phyloP scores from a whole-genome alignment of 2,113 vertebrate species.

The Collichthys lucidus region DNA sequence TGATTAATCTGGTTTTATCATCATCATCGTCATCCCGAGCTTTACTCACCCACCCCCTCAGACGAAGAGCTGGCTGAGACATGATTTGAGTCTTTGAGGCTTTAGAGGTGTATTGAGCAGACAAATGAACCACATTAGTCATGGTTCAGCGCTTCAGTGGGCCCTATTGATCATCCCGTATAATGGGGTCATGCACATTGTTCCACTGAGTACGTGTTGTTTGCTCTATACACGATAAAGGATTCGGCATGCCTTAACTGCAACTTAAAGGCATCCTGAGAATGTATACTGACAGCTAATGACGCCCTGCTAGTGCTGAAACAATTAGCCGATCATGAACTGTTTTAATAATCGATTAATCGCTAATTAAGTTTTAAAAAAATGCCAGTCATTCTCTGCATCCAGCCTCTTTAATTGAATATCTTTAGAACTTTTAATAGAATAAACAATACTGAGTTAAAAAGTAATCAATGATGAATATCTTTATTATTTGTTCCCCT shows the following conservation, averaged over 20 bases:
- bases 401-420: neutral
- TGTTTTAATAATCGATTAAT: neutral
- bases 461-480: neutral
- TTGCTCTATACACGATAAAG: neutral
- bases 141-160: slow-evolving; percentile 29
- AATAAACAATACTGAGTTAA: neutral
- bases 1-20: neutral
- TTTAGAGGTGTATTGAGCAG: slow-evolving; percentile 39
- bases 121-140: slow-evolving; percentile 56
- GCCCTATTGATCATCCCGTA: slow-evolving; percentile 56
- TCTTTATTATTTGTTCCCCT: neutral
- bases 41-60: slow-evolving; percentile 50
- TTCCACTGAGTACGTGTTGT: neutral
- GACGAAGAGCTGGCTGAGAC: slow-evolving; percentile 25
- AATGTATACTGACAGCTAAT: neutral
- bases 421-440: neutral
- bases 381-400: neutral
- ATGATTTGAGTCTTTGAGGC: slow-evolving; percentile 32
- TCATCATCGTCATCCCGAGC: slow-evolving; percentile 6
- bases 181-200: slow-evolving; percentile 18
- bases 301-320: neutral
- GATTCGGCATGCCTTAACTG: neutral
- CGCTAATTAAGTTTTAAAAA: neutral
- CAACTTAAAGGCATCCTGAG: neutral
- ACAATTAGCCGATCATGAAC: neutral